Conservation (phyloP, 2,888 invertebrate species). For the Sthenelais limicola region DNA sequence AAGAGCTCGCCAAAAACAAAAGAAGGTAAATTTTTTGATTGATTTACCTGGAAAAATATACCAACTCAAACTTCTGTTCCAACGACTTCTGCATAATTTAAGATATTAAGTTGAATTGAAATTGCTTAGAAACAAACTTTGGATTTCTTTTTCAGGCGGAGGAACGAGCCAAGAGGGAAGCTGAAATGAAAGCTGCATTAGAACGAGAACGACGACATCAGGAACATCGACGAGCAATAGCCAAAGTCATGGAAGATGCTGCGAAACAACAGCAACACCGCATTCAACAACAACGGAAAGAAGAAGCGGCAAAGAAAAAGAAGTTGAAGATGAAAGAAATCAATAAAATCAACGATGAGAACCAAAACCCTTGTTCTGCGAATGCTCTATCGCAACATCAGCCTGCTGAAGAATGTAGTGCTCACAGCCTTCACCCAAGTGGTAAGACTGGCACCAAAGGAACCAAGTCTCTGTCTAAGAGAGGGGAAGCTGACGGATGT, state of each 20-base stretch:
- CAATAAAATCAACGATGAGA: conserved; percentile 35
- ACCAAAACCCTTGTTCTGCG: background rate
- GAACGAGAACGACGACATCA: conserved; percentile 1
- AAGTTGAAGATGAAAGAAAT: conserved; percentile 45
- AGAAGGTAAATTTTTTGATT: conserved; percentile 75
- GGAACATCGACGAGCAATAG: conserved; percentile 12
- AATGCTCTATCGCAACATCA: background rate
- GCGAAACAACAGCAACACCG: conserved; percentile 29
- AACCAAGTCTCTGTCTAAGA: background rate
- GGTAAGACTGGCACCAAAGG: conserved; percentile 13
- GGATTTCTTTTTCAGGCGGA: conserved; percentile 56
- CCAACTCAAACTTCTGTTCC: too few species aligned
- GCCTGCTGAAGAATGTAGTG: too few species aligned
- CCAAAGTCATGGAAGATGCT: conserved; percentile 18
- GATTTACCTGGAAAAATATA: too few species aligned
- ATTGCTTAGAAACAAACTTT: conserved; percentile 1
- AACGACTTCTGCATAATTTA: too few species aligned
- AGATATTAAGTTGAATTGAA: too few species aligned
- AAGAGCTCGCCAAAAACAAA: conserved; percentile 84
- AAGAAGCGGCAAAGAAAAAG: conserved; percentile 39
- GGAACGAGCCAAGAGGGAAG: conserved; percentile 56
- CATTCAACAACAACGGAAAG: conserved; percentile 32
- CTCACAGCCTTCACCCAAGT: background rate
- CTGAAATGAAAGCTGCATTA: conserved; percentile 22
- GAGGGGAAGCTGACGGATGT: conserved; percentile 16